Evolutionary conservation across 2,797 vertebrate species (phyloP), one percentile per base, ranked within the genome.

Genomic region (Gymnoscopelus braueri): DNA sequence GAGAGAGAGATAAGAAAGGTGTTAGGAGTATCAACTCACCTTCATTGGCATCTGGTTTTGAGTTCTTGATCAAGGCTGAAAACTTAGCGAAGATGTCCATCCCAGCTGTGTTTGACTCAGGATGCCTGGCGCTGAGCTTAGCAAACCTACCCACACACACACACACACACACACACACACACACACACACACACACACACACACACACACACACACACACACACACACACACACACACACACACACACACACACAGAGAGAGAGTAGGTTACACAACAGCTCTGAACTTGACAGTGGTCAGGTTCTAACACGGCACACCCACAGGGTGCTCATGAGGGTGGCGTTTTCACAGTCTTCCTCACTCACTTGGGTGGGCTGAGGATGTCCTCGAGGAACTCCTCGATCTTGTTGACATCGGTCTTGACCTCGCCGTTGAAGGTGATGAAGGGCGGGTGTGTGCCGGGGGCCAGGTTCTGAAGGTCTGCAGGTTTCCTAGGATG

Each of bases 81-180:
- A 99, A 99, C 89, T 99, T 99, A 87, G 98, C 98, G 83, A 99
- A 99, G 80, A 99, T 98, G 84, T 99, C 98, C 97, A 98, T 99
- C 50, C 98, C 98, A 69, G 97, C 93, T 26, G 97, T 98, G 93
- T 98, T 99, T 15, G 98, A 99, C 85, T 99, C 98, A 0, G 97
- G 97, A 71, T 99, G 97, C 83, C 96, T 95, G 75, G 96, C 95
- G 72, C 95, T 93, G 59, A 99, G 96, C 71, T 98, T 99, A 71
- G 96, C 80, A 86, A 95, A 99, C 89, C 98, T 99, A 78, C 72
- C 88, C 6, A 69, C 49, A 32, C 15, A 56, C 15, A 9, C 47
- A 35, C 32, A 52, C 44, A 26, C 56, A 35, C 61, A 11, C 19
- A 58, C 53, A 32, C 11, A 63, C 53, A 32, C 49, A 32, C 15